Evolutionary conservation across 2,888 invertebrate genomes (phyloP).

Genomic region (Tenthredo distinguenda): DNA sequence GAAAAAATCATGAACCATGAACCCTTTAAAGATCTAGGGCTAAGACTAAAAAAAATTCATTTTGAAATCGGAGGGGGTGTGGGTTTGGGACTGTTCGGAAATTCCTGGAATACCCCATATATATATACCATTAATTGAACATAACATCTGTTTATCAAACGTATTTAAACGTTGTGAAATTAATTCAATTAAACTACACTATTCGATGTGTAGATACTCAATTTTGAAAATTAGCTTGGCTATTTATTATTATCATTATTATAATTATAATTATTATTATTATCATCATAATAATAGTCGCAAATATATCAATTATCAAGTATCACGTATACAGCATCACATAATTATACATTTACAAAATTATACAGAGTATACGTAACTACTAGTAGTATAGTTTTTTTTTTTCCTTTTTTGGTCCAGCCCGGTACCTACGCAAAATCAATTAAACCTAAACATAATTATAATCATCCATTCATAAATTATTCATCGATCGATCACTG

Average conservation of each 20-base stretch:
- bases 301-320: slow-evolving; percentile 8
- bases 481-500: not conserved
- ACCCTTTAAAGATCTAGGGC: too few relatives aligned
- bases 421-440: slow-evolving; percentile 23
- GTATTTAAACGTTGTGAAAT: not conserved
- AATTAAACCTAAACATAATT: not conserved
- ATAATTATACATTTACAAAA: not conserved
- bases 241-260: not conserved
- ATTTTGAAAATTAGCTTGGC: slow-evolving; percentile 4
- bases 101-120: not conserved
- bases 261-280: not conserved
- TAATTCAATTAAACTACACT: not conserved
- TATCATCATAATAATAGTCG: not conserved
- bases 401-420: slow-evolving; percentile 16
- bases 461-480: not conserved
- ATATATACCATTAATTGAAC: not conserved
- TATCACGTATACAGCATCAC: slow-evolving; percentile 20
- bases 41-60: too few relatives aligned
- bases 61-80: too few relatives aligned
- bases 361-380: not conserved
- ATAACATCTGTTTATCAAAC: not conserved
- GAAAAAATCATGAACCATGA: too few relatives aligned
- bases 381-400: not conserved
- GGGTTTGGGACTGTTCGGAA: too few relatives aligned
- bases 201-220: slow-evolving; percentile 28